These are phyloP conservation scores for Ptychochromis oligacanthus DNA, from an alignment of 2,113 vertebrate genomes.

Conservation along the genomic window DNA sequence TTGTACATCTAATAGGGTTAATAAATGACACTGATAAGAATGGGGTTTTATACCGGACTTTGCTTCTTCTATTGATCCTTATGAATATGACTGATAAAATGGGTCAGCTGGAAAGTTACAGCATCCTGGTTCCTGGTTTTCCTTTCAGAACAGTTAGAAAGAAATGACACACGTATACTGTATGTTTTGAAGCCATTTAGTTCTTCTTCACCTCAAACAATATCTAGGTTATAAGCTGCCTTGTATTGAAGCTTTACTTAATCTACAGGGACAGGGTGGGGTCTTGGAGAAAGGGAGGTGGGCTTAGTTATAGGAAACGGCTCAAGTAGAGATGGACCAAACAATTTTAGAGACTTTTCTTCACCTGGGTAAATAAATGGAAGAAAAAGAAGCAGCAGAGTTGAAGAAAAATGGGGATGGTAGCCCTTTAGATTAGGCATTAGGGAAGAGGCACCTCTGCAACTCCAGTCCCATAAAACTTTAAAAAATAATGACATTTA, in stretches of 20 bases:
- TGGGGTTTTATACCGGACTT: slow-evolving; percentile 29
- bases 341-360: no score
- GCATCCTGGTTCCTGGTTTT: neutral
- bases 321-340: no score
- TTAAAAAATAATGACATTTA: neutral
- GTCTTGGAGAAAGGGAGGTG: neutral
- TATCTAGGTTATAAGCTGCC: neutral
- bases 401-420: no score
- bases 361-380: no score
- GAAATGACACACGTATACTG: neutral
- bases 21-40: slow-evolving; percentile 40
- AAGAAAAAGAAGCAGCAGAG: no score
- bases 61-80: slow-evolving; percentile 12
- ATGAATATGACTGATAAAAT: neutral
- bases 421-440: no score
- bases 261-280: neutral
- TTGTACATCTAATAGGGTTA: slow-evolving; percentile 1
- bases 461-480: neutral
- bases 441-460: neutral
- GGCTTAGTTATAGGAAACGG: neutral
- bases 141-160: neutral
- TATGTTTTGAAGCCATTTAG: neutral
- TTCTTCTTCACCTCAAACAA: neutral
- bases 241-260: neutral
- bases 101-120: slow-evolving; percentile 1